These are phyloP conservation scores for Chydorus sphaericus DNA, from an alignment of 2,888 invertebrate species.

Conservation along the genomic window DNA sequence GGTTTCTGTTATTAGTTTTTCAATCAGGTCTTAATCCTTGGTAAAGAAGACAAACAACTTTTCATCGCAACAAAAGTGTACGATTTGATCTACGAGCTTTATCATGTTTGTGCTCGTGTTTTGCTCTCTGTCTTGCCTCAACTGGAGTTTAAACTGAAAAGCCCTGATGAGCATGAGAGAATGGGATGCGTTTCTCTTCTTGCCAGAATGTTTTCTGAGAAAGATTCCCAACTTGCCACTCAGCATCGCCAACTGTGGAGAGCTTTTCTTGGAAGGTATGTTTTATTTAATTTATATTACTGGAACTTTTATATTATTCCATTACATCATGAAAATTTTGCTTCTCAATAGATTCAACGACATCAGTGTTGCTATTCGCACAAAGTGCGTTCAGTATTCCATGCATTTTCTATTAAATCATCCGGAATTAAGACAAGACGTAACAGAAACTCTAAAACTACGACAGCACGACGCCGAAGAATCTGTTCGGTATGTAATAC, in stretches of 20 bases:
- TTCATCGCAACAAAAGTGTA: conserved; percentile 51
- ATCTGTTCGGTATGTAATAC: conserved; percentile 44
- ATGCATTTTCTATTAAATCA: conserved; percentile 95
- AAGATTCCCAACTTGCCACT: conserved; percentile 72
- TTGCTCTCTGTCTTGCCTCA: conserved; percentile 80
- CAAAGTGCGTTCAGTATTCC: conserved; percentile 91
- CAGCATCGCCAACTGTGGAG: conserved; percentile 79
- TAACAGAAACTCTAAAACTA: conserved; percentile 69
- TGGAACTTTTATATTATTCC: neutral
- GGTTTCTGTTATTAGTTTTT: too few species aligned
- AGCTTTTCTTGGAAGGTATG: conserved; percentile 65
- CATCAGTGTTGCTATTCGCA: conserved; percentile 79
- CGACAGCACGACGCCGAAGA: conserved; percentile 90
- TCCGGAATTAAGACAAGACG: conserved; percentile 74
- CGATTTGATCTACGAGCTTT: conserved; percentile 89
- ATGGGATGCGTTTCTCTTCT: conserved; percentile 74
- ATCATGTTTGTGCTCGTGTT: conserved; percentile 78
- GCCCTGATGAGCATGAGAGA: conserved; percentile 74
- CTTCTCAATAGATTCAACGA: conserved; percentile 61
- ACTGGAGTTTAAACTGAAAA: conserved; percentile 86
- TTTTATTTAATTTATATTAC: conserved; percentile 13
- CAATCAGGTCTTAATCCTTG: conserved; percentile 84
- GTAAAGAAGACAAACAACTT: conserved; percentile 69
- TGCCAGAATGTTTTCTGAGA: conserved; percentile 93
- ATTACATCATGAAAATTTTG: too few species aligned